phyloP scores from a whole-genome alignment of 2,888 invertebrate genomes.

The Hirtodrosophila duncani region DNA sequence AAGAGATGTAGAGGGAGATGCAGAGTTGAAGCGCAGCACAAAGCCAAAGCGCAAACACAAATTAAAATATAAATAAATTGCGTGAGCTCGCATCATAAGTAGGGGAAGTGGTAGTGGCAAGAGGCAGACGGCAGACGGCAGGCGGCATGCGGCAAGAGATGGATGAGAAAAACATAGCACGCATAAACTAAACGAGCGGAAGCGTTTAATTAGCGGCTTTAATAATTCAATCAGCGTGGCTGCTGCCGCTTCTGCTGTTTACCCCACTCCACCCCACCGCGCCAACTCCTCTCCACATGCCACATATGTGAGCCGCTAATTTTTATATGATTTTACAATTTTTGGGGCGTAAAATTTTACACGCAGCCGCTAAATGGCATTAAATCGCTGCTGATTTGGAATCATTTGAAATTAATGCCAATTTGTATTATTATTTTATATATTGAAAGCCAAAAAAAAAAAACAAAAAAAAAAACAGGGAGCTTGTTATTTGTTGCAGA shows the following conservation, averaged over 20 bases:
- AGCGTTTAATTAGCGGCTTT: conserved; percentile 69
- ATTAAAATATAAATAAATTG: conserved; percentile 71
- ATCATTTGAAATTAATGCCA: conserved; percentile 34
- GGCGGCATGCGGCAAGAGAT: conserved; percentile 39
- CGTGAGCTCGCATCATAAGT: conserved; percentile 47
- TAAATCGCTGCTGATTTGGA: conserved; percentile 37
- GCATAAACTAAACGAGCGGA: conserved; percentile 63
- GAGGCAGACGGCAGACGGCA: not conserved
- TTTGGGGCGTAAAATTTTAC: conserved; percentile 38
- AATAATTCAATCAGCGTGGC: conserved; percentile 63
- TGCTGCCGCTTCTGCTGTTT: not conserved
- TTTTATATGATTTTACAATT: not conserved
- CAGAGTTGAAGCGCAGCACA: not conserved
- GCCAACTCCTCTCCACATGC: too few relatives aligned
- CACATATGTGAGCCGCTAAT: conserved; percentile 27
- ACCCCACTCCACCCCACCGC: not conserved
- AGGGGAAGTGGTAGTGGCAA: too few relatives aligned
- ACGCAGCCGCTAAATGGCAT: conserved; percentile 50
- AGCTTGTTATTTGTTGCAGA: too few relatives aligned
- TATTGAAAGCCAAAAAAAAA: too few relatives aligned
- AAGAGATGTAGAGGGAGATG: not conserved
- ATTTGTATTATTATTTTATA: too few relatives aligned
- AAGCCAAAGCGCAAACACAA: conserved; percentile 40
- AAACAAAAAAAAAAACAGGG: too few relatives aligned
- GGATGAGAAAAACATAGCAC: conserved; percentile 51